Evolutionary conservation across 2,113 vertebrate species (phyloP), one percentile per base, ranked within the genome.

Genomic region (Cryptotis parvus): DNA sequence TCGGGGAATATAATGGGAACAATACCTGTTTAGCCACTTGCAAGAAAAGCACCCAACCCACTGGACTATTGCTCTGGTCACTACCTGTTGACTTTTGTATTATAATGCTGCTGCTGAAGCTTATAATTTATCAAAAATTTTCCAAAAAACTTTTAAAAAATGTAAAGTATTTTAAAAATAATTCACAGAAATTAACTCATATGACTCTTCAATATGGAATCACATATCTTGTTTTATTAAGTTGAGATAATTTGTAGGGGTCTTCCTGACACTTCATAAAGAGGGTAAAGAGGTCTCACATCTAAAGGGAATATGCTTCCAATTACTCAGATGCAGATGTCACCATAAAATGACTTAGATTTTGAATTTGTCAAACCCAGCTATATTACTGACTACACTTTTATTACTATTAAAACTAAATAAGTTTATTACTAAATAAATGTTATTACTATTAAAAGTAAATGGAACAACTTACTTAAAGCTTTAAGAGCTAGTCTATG

Each of bases 401-500:
- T n/a, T n/a, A n/a, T n/a, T n/a, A n/a, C n/a, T n/a, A n/a, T n/a
- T n/a, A n/a, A n/a, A n/a, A n/a, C n/a, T n/a, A n/a, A n/a, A n/a
- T n/a, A n/a, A n/a, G n/a, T n/a, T n/a, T n/a, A n/a, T n/a, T n/a
- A n/a, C n/a, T n/a, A n/a, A n/a, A n/a, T n/a, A n/a, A n/a, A n/a
- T n/a, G n/a, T n/a, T n/a, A n/a, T n/a, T n/a, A n/a, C n/a, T n/a
- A n/a, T n/a, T n/a, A n/a, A n/a, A 45, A 69, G 63, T 82, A 49
- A 10, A 7, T 10, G 27, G 26, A n/a, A 24, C 61, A 91, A 84
- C 29, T 73, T 77, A 2, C 4, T 43, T 68, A 33, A 74, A 76
- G 65, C 18, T 85, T 85, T 89, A 41, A 88, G 91, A 92, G 75
- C 1, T 58, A 22, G 16, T 18, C 10, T 65, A 45, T 77, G 76